A percentile compares a stretch with the other conserved stretches of the same genome.
phyloP scores from a whole-genome alignment of 2,797 vertebrate genomes.

The Periparus ater region DNA sequence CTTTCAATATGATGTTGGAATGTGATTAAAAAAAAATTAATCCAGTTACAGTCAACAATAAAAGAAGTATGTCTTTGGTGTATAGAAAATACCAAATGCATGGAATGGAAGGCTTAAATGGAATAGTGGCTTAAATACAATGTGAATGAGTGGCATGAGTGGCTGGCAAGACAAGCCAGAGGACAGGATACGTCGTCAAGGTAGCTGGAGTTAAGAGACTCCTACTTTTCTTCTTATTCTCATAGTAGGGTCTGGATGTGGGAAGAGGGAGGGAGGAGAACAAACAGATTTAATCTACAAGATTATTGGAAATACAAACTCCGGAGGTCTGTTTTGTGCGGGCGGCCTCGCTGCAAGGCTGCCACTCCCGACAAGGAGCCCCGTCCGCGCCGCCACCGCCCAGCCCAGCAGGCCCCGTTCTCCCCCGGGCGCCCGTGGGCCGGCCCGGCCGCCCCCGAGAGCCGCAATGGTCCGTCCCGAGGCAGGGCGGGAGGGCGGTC shows the following conservation, averaged over 20 bases:
- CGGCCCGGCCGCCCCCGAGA: not conserved
- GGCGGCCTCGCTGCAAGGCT: accelerated
- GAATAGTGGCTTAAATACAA: no score
- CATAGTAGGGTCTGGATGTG: accelerated
- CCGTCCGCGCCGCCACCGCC: accelerated
- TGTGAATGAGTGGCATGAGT: accelerated
- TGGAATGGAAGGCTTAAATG: not conserved
- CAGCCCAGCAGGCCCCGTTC: accelerated
- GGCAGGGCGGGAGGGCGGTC: accelerated
- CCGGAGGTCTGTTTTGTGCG: accelerated
- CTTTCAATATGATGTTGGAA: not conserved
- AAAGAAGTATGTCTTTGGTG: not conserved
- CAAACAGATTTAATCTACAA: not conserved
- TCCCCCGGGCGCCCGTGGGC: accelerated
- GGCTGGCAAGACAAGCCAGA: not conserved
- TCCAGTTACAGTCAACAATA: not conserved
- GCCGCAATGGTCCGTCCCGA: not conserved
- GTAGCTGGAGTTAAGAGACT: no score
- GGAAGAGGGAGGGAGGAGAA: not conserved
- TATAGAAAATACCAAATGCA: not conserved
- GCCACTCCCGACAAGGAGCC: accelerated
- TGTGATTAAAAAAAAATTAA: not conserved
- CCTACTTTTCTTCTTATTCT: not conserved
- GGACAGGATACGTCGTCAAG: no score
- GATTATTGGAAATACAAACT: not conserved